Evolutionary conservation across 2,797 vertebrate genomes (phyloP), one percentile per base, ranked within the genome.

Genomic region (Pogoniulus pusillus): DNA sequence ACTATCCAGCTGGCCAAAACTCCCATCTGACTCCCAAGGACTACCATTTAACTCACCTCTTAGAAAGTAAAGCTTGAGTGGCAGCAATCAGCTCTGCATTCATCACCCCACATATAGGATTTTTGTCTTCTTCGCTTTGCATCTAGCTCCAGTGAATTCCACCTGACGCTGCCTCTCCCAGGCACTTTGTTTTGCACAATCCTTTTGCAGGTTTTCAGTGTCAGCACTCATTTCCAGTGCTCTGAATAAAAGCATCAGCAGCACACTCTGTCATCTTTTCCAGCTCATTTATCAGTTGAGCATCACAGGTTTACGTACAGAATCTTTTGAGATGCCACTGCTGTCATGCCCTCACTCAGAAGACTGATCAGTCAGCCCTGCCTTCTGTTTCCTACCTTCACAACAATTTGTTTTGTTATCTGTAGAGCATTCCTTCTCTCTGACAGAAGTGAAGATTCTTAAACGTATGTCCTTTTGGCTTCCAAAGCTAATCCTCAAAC

Each of bases 61-160:
- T 29, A 19, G 65, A 59, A 27, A 13, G 2, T 12, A 5, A 23
- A 58, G 5, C 6, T 19, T 6, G 34, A 60, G 16, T 3, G 7
- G 23, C 64, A 63, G 13, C 0, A 9, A n/a, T 30, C 57, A 82
- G 39, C 34, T 76, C 41, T 59, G 47, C n/a, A 12, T 5, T 4
- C 47, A 23, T 17, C 39, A 27, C 26, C 19, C n/a, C 0, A 0
- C 0, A 6, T 1, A 9, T 17, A 47, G 34, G 16, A 59, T 63
- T 78, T 72, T 16, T 66, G 32, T 39, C 9, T 0, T 17, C 22
- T 34, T 66, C 58, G 3, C 49, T 74, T 43, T 13, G 51, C 37
- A 34, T 9, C 32, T 47, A 9, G 12, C 34, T 58, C 18, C 17
- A 3, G 16, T 9, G 16, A 45, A 79, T 43, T 34, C n/a, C 74